Evolutionary conservation across 2,888 invertebrate genomes (phyloP).

Genomic region (Ecliptopera silaceata): DNA sequence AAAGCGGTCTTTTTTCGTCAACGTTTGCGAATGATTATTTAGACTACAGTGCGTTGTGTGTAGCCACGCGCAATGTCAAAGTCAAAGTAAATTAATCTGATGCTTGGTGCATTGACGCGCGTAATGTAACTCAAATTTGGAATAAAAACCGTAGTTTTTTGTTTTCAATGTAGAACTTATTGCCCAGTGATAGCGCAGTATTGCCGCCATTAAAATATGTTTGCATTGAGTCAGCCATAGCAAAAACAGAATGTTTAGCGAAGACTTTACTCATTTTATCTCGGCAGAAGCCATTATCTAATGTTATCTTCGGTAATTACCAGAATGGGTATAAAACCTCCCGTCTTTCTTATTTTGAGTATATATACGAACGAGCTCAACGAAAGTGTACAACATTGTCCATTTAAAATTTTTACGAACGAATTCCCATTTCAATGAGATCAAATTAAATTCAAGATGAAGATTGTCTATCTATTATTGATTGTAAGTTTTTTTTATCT

Average conservation of each 20-base stretch:
- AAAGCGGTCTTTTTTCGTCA: no score
- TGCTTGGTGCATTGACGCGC: neutral
- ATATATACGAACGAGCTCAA: slow-evolving; percentile 74
- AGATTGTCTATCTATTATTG: slow-evolving; percentile 63
- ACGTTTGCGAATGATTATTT: no score
- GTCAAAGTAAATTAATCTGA: no score
- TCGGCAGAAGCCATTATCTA: slow-evolving; percentile 70
- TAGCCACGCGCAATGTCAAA: neutral
- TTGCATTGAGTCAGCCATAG: slow-evolving; percentile 72
- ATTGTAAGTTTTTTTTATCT: slow-evolving; percentile 60
- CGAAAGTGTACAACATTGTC: slow-evolving; percentile 55
- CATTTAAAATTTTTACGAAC: slow-evolving; percentile 64
- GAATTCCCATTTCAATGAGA: slow-evolving; percentile 65
- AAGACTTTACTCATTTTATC: slow-evolving; percentile 64
- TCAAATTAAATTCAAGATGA: slow-evolving; percentile 60
- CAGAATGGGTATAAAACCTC: slow-evolving; percentile 66
- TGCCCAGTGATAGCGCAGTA: slow-evolving; percentile 47
- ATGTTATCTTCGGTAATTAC: slow-evolving; percentile 75
- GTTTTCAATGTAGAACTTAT: slow-evolving; percentile 20
- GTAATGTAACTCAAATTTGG: neutral
- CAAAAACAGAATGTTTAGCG: slow-evolving; percentile 76
- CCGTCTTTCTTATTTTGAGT: slow-evolving; percentile 49
- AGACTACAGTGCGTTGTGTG: neutral
- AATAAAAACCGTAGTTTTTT: neutral
- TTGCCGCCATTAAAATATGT: slow-evolving; percentile 49